phyloP scores from a whole-genome alignment of 37 sponge, comb jelly and placozoan genomes.

The Ephydatia muelleri region DNA sequence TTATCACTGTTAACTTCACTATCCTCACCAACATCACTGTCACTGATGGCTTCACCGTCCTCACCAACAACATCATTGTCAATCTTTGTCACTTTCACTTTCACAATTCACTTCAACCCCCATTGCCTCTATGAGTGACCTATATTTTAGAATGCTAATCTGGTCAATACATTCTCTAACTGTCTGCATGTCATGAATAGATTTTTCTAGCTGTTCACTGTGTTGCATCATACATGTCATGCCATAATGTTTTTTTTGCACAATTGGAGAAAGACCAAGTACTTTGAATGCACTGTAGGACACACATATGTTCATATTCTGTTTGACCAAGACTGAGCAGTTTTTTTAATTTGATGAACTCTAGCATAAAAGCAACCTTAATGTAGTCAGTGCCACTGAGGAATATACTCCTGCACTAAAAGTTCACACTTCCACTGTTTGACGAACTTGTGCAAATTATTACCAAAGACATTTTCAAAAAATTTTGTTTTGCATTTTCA shows the following conservation, averaged over 20 bases:
- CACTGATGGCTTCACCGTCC: background rate
- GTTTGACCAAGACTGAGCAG: conserved; percentile 1
- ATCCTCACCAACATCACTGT: background rate
- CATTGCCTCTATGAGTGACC: background rate
- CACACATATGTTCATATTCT: background rate
- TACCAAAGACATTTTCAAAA: background rate
- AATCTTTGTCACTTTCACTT: background rate
- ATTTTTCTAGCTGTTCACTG: background rate
- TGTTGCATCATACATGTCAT: background rate
- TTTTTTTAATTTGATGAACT: background rate
- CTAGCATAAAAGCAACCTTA: conserved; percentile 1
- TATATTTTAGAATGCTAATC: background rate
- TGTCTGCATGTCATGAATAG: background rate
- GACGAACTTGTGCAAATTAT: background rate
- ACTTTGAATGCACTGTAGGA: background rate
- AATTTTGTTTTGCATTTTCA: background rate
- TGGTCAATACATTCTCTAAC: conserved; percentile 1
- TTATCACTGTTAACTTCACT: background rate
- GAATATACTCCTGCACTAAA: conserved; percentile 1
- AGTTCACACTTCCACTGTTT: conserved; percentile 1
- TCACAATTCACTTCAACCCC: background rate
- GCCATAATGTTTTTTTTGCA: conserved; percentile 1
- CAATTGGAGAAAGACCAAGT: background rate
- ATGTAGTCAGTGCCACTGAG: conserved; percentile 1
- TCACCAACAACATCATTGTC: background rate